Conservation (phyloP, 2,888 invertebrate genomes). For the Sabatieria punctata region DNA sequence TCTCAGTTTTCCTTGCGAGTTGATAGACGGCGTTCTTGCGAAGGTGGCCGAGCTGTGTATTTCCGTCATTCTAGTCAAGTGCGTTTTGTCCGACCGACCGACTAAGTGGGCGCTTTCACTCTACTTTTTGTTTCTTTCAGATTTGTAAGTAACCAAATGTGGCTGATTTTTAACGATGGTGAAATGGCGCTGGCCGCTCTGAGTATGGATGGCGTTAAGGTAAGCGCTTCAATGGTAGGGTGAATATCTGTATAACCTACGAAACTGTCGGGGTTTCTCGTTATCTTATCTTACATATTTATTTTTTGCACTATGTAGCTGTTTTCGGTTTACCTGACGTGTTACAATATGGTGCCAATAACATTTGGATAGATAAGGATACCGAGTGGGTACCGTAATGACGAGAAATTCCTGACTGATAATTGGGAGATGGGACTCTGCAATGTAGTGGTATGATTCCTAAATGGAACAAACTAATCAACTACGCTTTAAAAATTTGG, state of each 20-base stretch:
- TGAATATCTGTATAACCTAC: neutral
- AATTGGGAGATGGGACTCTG: too few species aligned
- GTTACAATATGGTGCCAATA: too few species aligned
- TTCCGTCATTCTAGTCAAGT: slow-evolving; percentile 23
- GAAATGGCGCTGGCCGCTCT: slow-evolving; percentile 53
- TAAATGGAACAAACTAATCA: too few species aligned
- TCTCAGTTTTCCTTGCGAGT: slow-evolving; percentile 16
- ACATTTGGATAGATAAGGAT: too few species aligned
- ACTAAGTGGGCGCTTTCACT: too few species aligned
- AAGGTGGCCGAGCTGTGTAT: slow-evolving; percentile 22
- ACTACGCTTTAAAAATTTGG: too few species aligned
- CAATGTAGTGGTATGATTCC: too few species aligned
- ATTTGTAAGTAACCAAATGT: slow-evolving; percentile 70
- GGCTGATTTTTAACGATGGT: slow-evolving; percentile 79
- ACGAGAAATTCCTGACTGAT: too few species aligned
- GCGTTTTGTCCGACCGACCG: slow-evolving; percentile 5
- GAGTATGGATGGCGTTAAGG: slow-evolving; percentile 32
- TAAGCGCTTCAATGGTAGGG: slow-evolving; percentile 12
- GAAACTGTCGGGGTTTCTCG: neutral
- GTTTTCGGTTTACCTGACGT: too few species aligned
- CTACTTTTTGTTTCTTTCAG: too few species aligned
- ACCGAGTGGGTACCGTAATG: too few species aligned
- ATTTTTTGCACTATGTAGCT: neutral
- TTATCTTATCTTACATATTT: neutral
- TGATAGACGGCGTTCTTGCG: slow-evolving; percentile 17